Evolutionary conservation across 1,140 invertebrate genomes (phyloP), one percentile per base, ranked within the genome.

Genomic region (Bombus terrestris): DNA sequence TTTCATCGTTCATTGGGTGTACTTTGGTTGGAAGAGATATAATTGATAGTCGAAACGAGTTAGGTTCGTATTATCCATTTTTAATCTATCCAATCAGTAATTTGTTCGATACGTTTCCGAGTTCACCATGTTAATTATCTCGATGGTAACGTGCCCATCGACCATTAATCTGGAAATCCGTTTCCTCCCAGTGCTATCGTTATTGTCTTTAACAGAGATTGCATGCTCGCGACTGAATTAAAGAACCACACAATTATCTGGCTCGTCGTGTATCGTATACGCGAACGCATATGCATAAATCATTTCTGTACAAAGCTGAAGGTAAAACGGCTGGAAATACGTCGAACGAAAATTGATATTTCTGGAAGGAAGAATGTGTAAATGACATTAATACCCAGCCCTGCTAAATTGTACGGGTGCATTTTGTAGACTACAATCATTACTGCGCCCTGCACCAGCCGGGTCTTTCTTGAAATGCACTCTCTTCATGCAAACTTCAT

Each of bases 401-500:
- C 43, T 35, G 64, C 32, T 59, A 39, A 53, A 72, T n/a, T 15
- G 32, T 1, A 37, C 22, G 6, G 39, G 4, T 32, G 28, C 12
- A 74, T 32, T 83, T 77, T 68, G 32, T 13, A 41, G 18, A 22
- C 15, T 32, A 28, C 41, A 47, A 47, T 25, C 43, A 64, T 77
- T 83, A 76, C 62, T 32, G 43, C 37, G 4, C 39, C n/a, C n/a
- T 41, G 39, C 57, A 39, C 6, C 47, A 53, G 18, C 47, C 32
- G 37, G 6, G n/a, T n/a, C 25, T 79, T 79, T 72, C 76, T 79
- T 84, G 43, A 43, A 84, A 72, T 68, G 81, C 75, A 18, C 13
- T 39, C 53, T 35, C 71, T 37, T 69, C 74, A 57, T 79, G 82
- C 76, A 84, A 84, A 79, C 83, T 84, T 72, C 68, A 84, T 84